Base-by-base conservation (phyloP, 2,888 invertebrate genomes). In the Caradrina kadenii region DNA sequence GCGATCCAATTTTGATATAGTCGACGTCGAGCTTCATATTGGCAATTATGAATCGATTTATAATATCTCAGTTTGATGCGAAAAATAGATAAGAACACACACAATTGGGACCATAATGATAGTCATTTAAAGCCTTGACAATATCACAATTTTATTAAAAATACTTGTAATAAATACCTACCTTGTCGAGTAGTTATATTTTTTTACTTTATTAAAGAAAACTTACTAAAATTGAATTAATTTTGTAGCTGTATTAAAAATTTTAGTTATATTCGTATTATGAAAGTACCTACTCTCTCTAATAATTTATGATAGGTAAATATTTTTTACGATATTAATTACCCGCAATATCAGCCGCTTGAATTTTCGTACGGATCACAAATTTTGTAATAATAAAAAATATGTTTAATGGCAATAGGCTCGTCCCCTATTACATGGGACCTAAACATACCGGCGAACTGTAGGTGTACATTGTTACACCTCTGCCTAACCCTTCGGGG, bases 1-100 rank as follows among this genome's bases (percentile, higher is more conserved):
- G 48, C 54, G 49, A 71, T 70, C 42, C 55, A 72, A 72, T 64
- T 77, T 73, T 56, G 48, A 59, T 76, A 45, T 19, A 50, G 59
- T 39, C 13, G 13, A 39, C 39, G 11, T 76, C 59, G 59, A 50
- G 76, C 35, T 76, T 69, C 49, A 55, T 59, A 22, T 54, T 69
- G 19, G 58, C 69, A 49, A 42, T 54, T 59, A 72, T 61, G 61
- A 59, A 76, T 69, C 58, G 58, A 68, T 58, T 53, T 59, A 65
- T 61, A 31, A 62, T 55, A 67, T 62, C 35, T 55, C 62, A 69
- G 56, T 71, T 50, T 69, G 53, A 77, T 77, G 31, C 21, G 58
- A 70, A 72, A 49, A 17, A 11, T 42, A 54, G 53, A 77, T 58
- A 69, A 48, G 26, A 5, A 11, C 11, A 39, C 13, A 48, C 55